These are phyloP conservation scores for Parauchenoglanis punctatus DNA, from an alignment of 2,797 vertebrate species.

Conservation along the genomic window DNA sequence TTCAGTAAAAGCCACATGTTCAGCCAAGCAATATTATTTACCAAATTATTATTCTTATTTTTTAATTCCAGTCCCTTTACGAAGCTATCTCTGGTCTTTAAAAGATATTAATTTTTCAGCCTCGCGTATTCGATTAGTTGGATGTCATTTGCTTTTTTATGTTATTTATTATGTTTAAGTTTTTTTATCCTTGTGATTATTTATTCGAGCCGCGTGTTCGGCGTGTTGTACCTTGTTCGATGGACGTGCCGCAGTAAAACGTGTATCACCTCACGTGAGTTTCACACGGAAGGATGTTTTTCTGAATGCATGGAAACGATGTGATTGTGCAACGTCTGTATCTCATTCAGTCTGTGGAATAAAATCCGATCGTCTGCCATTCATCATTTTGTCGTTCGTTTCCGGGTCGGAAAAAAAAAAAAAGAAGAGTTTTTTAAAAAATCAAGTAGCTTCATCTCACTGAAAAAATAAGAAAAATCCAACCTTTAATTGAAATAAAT, in stretches of 20 bases:
- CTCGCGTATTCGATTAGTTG: not conserved
- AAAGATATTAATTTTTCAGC: not conserved
- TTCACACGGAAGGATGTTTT: constrained; percentile 31
- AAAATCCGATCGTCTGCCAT: constrained; percentile 19
- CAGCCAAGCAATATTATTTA: not conserved
- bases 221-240: not conserved
- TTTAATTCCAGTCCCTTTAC: not conserved
- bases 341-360: constrained; percentile 35
- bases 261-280: constrained; percentile 29
- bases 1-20: not conserved
- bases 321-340: constrained; percentile 36
- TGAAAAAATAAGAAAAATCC: no score
- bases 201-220: constrained; percentile 22
- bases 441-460: no score
- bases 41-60: not conserved
- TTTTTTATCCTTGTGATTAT: constrained; percentile 23
- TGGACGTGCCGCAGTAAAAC: constrained; percentile 19
- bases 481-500: no score
- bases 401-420: not conserved
- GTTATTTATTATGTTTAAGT: constrained; percentile 34
- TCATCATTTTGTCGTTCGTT: not conserved
- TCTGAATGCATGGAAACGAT: constrained; percentile 54
- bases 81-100: not conserved
- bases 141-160: not conserved
- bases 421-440: not conserved